Evolutionary conservation across 2,797 vertebrate species (phyloP), one percentile per base, ranked within the genome.

Genomic region (Neosilurus mollespiculum): DNA sequence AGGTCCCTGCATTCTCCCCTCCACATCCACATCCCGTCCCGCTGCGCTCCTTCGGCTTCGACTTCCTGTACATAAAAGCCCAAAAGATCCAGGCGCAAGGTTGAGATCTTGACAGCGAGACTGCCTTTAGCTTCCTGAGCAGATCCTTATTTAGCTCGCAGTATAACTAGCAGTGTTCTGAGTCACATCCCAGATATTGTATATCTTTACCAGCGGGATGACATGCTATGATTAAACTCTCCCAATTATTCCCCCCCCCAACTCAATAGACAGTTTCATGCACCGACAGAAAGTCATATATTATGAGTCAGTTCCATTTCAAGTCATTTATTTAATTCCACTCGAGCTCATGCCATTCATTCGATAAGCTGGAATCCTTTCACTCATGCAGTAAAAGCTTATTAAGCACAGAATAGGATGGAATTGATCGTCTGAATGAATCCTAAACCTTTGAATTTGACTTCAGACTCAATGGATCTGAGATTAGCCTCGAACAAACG

Each of bases 391-490:
- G 71, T 80, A 58, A 62, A 80, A 84, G 64, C 54, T 61, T 66
- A 76, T 81, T 84, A 81, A 81, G n/a, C 70, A 61, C 43, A 61
- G 24, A 43, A 81, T 76, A 43, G 72, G 71, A 69, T 69, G 37
- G 62, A 69, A 81, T 85, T 77, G 64, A 81, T 76, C 34, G 30
- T 69, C 71, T 76, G 78, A 72, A 81, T 54, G 78, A 54, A 76
- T 54, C 1, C 59, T 34, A 69, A 83, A 71, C 66, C 59, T 78
- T 61, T 43, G 70, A 67, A 70, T 56, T 70, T 49, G 54, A 69
- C 65, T 78, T 56, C 34, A 61, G 37, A 43, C 75, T 59, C 65
- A 18, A 14, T 49, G 72, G 51, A 76, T 76, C 54, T 76, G 73
- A 58, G 54, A 59, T 76, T 76, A 58, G 72, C 54, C 26, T 20